Conservation (phyloP, 1,140 invertebrate species). For the Leptinotarsa undecemlineata region DNA sequence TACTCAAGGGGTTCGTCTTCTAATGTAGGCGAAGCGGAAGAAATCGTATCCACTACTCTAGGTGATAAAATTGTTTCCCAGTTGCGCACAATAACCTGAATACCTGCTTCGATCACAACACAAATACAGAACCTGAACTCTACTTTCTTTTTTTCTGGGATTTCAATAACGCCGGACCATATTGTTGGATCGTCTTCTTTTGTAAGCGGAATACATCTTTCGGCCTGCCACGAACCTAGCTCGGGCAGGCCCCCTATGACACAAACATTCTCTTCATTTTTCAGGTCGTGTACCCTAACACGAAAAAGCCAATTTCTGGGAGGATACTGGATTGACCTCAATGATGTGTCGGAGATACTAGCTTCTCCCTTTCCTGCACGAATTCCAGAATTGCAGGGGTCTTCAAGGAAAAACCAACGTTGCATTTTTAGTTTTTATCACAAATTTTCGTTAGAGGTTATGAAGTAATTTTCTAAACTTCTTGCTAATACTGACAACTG, state of each 20-base stretch:
- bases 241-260: slow-evolving; percentile 57
- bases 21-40: slow-evolving; percentile 36
- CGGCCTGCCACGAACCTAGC: slow-evolving; percentile 58
- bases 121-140: slow-evolving; percentile 82
- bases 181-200: slow-evolving; percentile 54
- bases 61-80: slow-evolving; percentile 85
- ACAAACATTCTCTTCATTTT: slow-evolving; percentile 56
- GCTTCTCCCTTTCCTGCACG: slow-evolving; percentile 36
- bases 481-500: neutral
- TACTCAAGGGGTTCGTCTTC: slow-evolving; percentile 42
- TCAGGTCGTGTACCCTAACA: slow-evolving; percentile 52
- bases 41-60: slow-evolving; percentile 57
- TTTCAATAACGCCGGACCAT: slow-evolving; percentile 60
- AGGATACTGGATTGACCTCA: slow-evolving; percentile 50
- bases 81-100: slow-evolving; percentile 67
- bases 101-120: slow-evolving; percentile 57
- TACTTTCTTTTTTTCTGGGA: slow-evolving; percentile 70
- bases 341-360: slow-evolving; percentile 33
- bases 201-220: slow-evolving; percentile 56
- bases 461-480: neutral
- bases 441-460: neutral
- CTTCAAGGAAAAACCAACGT: slow-evolving; percentile 61
- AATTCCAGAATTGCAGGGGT: slow-evolving; percentile 54
- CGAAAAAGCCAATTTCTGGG: slow-evolving; percentile 58
- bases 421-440: slow-evolving; percentile 54